Evolutionary conservation across 2,113 vertebrate genomes (phyloP).

Genomic region (Brachionichthys hirsutus): DNA sequence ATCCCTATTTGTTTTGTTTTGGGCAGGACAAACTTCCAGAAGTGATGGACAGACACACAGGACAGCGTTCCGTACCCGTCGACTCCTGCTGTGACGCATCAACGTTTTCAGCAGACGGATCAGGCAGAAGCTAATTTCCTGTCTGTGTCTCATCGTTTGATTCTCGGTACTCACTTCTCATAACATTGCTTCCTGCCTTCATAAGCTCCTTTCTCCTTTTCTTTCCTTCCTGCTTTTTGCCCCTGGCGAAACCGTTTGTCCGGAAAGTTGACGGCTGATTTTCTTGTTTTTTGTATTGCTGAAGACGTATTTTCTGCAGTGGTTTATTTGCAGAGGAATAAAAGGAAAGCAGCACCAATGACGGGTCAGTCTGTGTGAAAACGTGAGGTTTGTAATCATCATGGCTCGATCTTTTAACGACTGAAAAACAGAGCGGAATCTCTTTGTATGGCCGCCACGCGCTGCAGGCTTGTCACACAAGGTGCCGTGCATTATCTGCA

Average conservation of each 20-base stretch:
- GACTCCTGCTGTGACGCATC: neutral
- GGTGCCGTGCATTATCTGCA: no score
- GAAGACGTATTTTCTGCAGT: neutral
- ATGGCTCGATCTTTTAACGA: neutral
- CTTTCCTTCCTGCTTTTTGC: no score
- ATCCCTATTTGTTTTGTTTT: no score
- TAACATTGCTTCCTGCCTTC: conserved; percentile 11
- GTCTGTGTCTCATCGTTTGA: neutral
- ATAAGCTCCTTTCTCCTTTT: no score
- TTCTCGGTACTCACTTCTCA: neutral
- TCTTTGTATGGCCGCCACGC: no score
- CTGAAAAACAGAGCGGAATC: no score
- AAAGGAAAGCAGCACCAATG: conserved; percentile 8
- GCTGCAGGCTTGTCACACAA: no score
- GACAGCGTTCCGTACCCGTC: neutral
- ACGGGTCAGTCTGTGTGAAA: conserved; percentile 17
- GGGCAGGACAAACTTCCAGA: no score
- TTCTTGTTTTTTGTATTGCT: no score
- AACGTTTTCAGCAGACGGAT: conserved; percentile 6
- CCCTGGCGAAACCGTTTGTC: no score
- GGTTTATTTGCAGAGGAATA: neutral
- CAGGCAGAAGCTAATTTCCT: conserved; percentile 11
- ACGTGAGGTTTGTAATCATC: conserved; percentile 1
- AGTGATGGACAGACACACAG: neutral
- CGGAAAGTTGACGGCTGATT: no score